These are phyloP conservation scores for Nephrotoma appendiculata DNA, from an alignment of 2,888 invertebrate species.

Conservation along the genomic window DNA sequence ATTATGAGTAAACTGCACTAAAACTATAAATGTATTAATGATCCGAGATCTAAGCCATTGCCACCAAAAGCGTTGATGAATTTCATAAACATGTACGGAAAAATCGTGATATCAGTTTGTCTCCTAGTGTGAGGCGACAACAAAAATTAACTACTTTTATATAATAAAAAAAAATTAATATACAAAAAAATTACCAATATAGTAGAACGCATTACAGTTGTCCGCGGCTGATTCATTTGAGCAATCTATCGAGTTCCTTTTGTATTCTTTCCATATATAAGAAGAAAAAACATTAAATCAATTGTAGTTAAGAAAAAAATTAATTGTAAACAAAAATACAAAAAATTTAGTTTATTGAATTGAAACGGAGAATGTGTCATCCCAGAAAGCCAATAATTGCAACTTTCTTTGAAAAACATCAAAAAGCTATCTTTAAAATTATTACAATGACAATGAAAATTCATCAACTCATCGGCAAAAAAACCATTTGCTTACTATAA, in stretches of 20 bases:
- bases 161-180: neutral
- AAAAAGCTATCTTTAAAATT: neutral
- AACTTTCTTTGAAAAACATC: neutral
- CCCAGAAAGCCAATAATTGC: neutral
- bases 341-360: neutral
- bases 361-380: neutral
- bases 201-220: neutral
- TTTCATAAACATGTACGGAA: no score
- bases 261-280: neutral
- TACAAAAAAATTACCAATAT: neutral
- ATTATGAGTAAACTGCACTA: no score
- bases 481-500: neutral
- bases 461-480: neutral
- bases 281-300: neutral
- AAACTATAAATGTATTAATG: no score
- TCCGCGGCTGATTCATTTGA: neutral
- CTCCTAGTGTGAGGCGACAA: neutral
- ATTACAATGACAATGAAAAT: neutral
- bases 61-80: no score
- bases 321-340: neutral
- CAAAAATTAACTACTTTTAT: neutral
- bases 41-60: no score
- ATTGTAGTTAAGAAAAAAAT: neutral
- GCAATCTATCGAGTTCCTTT: neutral
- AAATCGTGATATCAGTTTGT: no score